Percentiles rank a stretch among this genome's conserved stretches.
phyloP scores from a whole-genome alignment of 2,113 vertebrate species.

The Tupaia chinensis region DNA sequence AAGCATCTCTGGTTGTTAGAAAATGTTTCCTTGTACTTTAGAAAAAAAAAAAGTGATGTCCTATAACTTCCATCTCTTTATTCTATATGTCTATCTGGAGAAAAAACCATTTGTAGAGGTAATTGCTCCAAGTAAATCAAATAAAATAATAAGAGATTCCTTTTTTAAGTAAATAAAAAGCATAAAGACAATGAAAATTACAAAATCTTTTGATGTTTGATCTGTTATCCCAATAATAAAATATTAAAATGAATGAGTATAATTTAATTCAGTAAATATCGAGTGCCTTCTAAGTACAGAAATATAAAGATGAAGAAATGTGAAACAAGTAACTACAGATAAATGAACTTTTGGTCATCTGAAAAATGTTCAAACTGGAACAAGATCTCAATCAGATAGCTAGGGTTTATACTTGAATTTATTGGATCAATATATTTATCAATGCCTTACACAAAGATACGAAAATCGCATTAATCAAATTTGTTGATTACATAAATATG shows the following conservation, averaged over 20 bases:
- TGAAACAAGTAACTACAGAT: background rate
- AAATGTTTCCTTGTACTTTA: background rate
- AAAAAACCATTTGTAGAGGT: background rate
- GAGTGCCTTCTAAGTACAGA: background rate
- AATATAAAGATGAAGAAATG: background rate
- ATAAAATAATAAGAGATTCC: background rate
- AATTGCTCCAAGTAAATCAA: background rate
- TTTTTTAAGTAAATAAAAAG: slow-evolving; percentile 8
- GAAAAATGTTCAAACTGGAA: slow-evolving; percentile 35
- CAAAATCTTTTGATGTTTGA: background rate
- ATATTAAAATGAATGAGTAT: background rate
- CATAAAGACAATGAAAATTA: background rate
- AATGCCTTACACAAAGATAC: background rate
- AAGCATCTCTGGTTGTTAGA: background rate
- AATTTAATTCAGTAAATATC: background rate
- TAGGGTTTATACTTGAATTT: background rate
- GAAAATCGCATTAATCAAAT: background rate
- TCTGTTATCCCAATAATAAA: background rate
- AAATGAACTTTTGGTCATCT: background rate
- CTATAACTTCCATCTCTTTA: background rate
- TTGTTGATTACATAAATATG: background rate
- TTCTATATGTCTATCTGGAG: background rate
- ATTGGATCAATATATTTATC: background rate
- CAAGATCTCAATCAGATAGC: background rate
- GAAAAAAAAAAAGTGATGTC: background rate